Evolutionary conservation across 2,113 vertebrate genomes (phyloP), one percentile per base, ranked within the genome.

Genomic region (Fukomys damarensis): DNA sequence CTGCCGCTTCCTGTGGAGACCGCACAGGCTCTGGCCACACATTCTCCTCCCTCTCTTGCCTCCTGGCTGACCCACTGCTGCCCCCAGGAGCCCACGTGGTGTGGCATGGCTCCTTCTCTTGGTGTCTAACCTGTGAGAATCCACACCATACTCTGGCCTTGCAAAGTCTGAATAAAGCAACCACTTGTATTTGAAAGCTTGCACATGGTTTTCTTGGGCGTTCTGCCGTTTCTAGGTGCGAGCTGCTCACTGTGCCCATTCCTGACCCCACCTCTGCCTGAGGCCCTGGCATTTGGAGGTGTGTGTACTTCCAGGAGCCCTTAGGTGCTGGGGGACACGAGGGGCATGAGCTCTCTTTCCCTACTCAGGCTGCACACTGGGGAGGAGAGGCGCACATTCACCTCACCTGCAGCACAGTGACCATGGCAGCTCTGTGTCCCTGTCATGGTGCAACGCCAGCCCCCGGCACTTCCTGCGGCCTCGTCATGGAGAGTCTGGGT

Each of bases 401-500:
- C 49, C 9, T 14, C 58, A 65, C 43, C 17, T 41, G 12, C 26
- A 54, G 22, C 86, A 19, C 26, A 30, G 26, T 41, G 65, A 30
- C 32, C 20, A 2, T 0, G 16, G 49, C 41, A 49, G 30, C 35
- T 41, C n/a, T 0, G 0, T 0, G 0, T 26, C 24, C 65, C 49
- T 22, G 41, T 70, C 49, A 49, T 0, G n/a, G 46, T 28, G 52
- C 38, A n/a, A 59, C 6, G 1, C n/a, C 86, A 58, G 46, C 28
- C 28, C 28, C 26, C 38, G 49, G 56, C 46, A 66, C n/a, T 49
- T 49, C 17, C 13, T 0, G 2, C 16, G 41, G 20, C 35, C 46
- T 66, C 24, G n/a, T 28, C 79, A 66, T 0, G n/a, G 79, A 83
- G 16, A 49, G 20, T 49, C 58, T 14, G 10, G 59, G 9, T 49